Evolutionary conservation across 2,797 vertebrate genomes (phyloP).

Genomic region (Chlorospingus flavigularis): DNA sequence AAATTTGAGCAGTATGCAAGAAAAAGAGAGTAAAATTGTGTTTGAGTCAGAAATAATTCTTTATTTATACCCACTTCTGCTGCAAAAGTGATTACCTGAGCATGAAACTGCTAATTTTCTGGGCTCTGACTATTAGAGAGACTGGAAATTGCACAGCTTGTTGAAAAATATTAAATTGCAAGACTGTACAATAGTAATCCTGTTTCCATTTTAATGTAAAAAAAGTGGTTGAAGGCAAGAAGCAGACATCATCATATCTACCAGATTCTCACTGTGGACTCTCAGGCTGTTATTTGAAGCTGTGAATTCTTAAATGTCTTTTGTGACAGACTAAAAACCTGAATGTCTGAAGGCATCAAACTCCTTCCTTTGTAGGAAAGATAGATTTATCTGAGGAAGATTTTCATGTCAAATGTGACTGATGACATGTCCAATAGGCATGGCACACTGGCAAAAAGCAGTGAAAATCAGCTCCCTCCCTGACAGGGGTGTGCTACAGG

Average conservation of each 20-base stretch:
- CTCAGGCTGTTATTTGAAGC: not conserved
- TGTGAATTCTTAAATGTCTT: not conserved
- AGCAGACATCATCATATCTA: not conserved
- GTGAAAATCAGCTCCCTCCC: not conserved
- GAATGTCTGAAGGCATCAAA: not conserved
- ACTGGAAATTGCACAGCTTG: not conserved
- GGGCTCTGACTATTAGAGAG: not conserved
- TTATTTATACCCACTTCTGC: not conserved
- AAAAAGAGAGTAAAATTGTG: not conserved
- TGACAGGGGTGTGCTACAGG: not conserved
- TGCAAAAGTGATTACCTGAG: not conserved
- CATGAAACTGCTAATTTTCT: conserved; percentile 26
- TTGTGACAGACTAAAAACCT: not conserved
- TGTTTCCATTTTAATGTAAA: not conserved
- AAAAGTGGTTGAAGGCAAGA: not conserved
- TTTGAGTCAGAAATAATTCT: not conserved
- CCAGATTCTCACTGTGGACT: not conserved
- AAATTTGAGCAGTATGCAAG: not conserved
- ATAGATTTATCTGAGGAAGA: not conserved
- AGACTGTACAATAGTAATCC: not conserved
- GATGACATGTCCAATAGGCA: not conserved
- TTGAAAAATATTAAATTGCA: not conserved
- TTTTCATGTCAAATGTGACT: not conserved
- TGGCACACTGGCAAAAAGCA: not conserved
- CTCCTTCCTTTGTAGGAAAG: not conserved